Percentiles rank a stretch among this genome's conserved stretches.
Evolutionary conservation across 53 echinoderm and acorn worm genomes (phyloP).

Genomic region (Zoroaster sp.): DNA sequence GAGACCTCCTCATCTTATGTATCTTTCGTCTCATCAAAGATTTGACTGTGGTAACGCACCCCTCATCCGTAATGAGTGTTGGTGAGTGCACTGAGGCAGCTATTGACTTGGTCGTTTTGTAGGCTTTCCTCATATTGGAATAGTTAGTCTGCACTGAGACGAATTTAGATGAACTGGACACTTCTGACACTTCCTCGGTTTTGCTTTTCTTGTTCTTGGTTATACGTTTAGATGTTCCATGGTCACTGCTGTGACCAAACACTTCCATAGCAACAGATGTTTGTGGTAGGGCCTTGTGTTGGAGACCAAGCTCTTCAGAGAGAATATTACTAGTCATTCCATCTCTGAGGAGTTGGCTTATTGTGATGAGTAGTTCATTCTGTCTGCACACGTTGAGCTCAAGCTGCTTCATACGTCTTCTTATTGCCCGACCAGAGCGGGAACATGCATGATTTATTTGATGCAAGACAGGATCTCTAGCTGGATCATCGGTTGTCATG

Average conservation of each 20-base stretch:
- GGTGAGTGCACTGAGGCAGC: too few relatives aligned
- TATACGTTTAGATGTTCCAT: not conserved
- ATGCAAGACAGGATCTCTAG: not conserved
- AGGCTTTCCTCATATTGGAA: not conserved
- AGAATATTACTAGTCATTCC: not conserved
- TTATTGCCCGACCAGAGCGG: not conserved
- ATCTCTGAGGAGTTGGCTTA: conserved; percentile 5
- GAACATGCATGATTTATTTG: not conserved
- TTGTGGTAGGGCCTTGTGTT: not conserved
- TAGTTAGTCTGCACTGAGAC: not conserved
- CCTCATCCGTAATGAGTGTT: too few relatives aligned
- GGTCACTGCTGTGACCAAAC: not conserved
- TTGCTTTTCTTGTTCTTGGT: not conserved
- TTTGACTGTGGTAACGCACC: not conserved
- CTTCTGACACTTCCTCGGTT: not conserved
- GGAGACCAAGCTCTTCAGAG: not conserved
- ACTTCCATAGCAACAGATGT: not conserved
- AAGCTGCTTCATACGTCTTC: not conserved
- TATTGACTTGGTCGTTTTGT: not conserved
- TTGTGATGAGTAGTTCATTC: conserved; percentile 10
- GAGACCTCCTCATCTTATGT: not conserved
- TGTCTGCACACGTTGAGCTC: conserved; percentile 6
- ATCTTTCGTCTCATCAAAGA: not conserved
- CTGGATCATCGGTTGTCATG: not conserved
- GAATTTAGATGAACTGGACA: not conserved